These are phyloP conservation scores for Plagiodera versicolora DNA, from an alignment of 2,888 invertebrate species.

Conservation along the genomic window DNA sequence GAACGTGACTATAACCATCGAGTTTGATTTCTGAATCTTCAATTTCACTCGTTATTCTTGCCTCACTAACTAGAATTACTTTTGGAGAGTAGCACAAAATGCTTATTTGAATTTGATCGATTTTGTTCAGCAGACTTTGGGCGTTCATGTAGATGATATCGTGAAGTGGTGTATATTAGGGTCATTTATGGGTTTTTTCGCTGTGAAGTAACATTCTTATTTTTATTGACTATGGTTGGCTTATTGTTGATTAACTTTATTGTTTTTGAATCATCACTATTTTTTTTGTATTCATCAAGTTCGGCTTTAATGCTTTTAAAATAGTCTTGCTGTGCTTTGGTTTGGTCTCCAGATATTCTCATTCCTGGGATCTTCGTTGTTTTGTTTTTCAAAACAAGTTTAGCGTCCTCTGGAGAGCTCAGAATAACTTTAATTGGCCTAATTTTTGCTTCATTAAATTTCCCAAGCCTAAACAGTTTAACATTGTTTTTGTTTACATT, in stretches of 20 bases:
- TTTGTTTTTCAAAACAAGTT: constrained; percentile 4
- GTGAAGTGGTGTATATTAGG: constrained; percentile 6
- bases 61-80: constrained; percentile 10
- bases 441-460: constrained; percentile 3
- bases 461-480: constrained; percentile 6
- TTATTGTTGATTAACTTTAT: constrained; percentile 6
- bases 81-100: constrained; percentile 13
- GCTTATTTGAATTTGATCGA: constrained; percentile 10
- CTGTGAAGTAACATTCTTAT: constrained; percentile 5
- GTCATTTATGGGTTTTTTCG: constrained; percentile 5
- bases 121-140: constrained; percentile 12
- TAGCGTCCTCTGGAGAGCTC: constrained; percentile 1
- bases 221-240: constrained; percentile 5
- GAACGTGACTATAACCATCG: background rate
- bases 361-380: constrained; percentile 1
- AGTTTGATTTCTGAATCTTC: constrained; percentile 12
- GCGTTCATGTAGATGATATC: constrained; percentile 8
- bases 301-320: constrained; percentile 6
- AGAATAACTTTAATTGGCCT: constrained; percentile 5
- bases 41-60: constrained; percentile 10
- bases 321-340: background rate
- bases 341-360: constrained; percentile 6
- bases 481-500: constrained; percentile 8
- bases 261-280: constrained; percentile 6
- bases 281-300: constrained; percentile 4